Conservation (phyloP, 2,797 vertebrate genomes). For the Acrossocheilus wenchowensis region DNA sequence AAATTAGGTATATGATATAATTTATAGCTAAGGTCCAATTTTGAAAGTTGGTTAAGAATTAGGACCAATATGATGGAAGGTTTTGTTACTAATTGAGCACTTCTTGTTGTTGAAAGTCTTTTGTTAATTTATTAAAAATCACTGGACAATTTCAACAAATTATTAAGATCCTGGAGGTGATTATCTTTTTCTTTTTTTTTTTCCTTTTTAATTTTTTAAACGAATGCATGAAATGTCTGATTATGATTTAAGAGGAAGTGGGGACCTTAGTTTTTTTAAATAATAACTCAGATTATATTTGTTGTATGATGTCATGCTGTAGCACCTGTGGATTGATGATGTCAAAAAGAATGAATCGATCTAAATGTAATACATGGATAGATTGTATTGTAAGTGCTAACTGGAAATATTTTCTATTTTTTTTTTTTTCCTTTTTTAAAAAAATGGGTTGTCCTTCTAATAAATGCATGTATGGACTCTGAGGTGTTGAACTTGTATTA, state of each 20-base stretch:
- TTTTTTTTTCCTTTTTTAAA: background rate
- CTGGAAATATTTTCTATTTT: constrained; percentile 14
- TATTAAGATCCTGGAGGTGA: background rate
- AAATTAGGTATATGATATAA: background rate
- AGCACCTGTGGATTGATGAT: background rate
- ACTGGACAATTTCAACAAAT: background rate
- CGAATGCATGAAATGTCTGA: background rate
- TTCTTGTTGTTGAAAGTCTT: background rate
- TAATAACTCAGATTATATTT: background rate
- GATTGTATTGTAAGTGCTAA: constrained; percentile 10
- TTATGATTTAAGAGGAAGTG: background rate
- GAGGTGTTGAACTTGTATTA: background rate
- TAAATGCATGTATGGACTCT: constrained; percentile 33
- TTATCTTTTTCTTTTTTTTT: background rate
- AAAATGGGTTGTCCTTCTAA: constrained; percentile 7
- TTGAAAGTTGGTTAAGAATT: background rate
- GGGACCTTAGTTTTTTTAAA: background rate
- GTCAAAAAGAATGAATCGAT: constrained; percentile 7
- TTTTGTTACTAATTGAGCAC: constrained; percentile 2
- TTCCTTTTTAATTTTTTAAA: background rate
- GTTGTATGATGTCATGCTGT: constrained; percentile 15
- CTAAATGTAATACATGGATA: constrained; percentile 13
- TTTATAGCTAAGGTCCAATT: background rate
- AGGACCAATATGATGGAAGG: background rate
- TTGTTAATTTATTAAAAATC: background rate